Percentiles rank a stretch among this genome's conserved stretches.
Conservation (phyloP, 30 jellyfish, hydroid and myxozoan species). For the Rhopilema esculentum region DNA sequence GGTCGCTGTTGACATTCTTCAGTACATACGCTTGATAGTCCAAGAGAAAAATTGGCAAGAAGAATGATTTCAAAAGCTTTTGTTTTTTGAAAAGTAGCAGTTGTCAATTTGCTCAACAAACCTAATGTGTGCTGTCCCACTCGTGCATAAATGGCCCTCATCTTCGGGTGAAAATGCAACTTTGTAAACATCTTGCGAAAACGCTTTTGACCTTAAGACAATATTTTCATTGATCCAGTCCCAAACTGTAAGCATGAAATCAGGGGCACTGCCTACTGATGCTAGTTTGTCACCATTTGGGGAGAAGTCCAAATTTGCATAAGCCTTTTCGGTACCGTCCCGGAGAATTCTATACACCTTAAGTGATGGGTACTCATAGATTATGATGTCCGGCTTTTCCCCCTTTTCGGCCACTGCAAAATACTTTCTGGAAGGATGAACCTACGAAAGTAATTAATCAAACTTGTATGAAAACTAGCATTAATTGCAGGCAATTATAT, state of each 20-base stretch:
- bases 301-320: slow-evolving; percentile 85
- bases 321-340: slow-evolving; percentile 87
- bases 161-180: slow-evolving; percentile 97
- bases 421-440: slow-evolving; percentile 86
- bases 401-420: slow-evolving; percentile 97
- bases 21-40: no score
- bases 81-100: no score
- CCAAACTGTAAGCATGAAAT: slow-evolving; percentile 95
- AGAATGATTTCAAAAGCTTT: no score
- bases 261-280: slow-evolving; percentile 96
- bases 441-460: slow-evolving; percentile 42
- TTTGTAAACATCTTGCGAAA: slow-evolving; percentile 92
- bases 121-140: slow-evolving; percentile 99
- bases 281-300: slow-evolving; percentile 92
- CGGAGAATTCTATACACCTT: slow-evolving; percentile 72
- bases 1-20: no score
- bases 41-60: no score
- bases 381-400: slow-evolving; percentile 66
- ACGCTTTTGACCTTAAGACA: slow-evolving; percentile 87
- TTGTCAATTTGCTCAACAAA: no score
- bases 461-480: no score
- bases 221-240: slow-evolving; percentile 90
- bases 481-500: no score
- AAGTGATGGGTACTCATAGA: slow-evolving; percentile 89
- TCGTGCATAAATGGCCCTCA: slow-evolving; percentile 95